Base-by-base conservation (phyloP, 1,140 invertebrate genomes). In the Zaprionus camerounensis region DNA sequence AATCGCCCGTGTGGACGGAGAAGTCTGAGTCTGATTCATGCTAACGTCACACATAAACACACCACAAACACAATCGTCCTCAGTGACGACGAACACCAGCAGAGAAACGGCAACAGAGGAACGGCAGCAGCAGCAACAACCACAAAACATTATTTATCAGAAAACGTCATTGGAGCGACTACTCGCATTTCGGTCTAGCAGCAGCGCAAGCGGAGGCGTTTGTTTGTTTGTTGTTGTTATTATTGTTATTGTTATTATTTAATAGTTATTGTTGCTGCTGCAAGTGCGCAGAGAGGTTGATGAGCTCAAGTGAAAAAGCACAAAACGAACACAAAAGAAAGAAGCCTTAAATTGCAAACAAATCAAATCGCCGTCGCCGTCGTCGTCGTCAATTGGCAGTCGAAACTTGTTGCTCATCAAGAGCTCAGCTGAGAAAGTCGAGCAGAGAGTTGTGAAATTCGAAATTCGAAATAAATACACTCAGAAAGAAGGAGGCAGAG, bases 301-400 rank as follows among this genome's bases (percentile, higher is more conserved):
- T 17, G n/a, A 46, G 61, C 20, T 68, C 41, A 2, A 70, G 31
- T 66, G 61, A 67, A 72, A 46, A 44, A 11, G 31, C 31, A 34
- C 9, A 34, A 46, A 46, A 17, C 41, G 41, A 67, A 51, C 28
- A 17, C 49, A 66, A 66, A 46, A 46, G 15, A 46, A 57, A 73
- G 71, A 77, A 77, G 75, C 75, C 75, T 17, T 73, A 77, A 64
- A 71, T 71, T 66, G 64, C 63, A 53, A 38, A 53, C 38, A 49
- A 17, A 64, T 64, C 7, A 17, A 17, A 28, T 49, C 13, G 28
- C 62, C 41, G 41, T 6, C 41, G 41, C 3, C 41, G 41, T 17
- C 41, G 38, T 44, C 41, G 38, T 5, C 38, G 61, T 51, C 41
- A 59, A 67, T 58, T 59, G 34, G 34, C 13, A 64, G 31, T 41